Conservation (phyloP, 2,113 vertebrate species). For the Emydura subglobosa region DNA sequence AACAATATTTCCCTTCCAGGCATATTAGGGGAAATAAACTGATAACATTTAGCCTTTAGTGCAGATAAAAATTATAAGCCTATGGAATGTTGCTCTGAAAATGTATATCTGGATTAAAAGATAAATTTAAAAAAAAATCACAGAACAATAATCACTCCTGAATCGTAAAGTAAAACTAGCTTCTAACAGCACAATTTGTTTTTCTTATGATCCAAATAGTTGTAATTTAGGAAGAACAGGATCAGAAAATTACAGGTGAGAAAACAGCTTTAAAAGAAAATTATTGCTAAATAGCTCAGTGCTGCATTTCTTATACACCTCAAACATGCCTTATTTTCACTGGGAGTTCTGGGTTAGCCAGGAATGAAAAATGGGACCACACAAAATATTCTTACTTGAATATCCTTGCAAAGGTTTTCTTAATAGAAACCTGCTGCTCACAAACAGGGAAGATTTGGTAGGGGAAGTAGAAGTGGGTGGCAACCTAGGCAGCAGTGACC, state of each 20-base stretch:
- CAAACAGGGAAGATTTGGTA: too few relatives aligned
- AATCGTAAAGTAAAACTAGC: background rate
- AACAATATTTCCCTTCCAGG: conserved; percentile 4
- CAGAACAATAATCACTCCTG: background rate
- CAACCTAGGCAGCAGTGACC: too few relatives aligned
- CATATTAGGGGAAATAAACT: conserved; percentile 1
- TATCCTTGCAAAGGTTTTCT: background rate
- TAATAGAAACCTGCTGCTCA: too few relatives aligned
- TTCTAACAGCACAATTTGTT: background rate
- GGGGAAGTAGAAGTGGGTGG: too few relatives aligned
- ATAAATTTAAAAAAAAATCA: background rate
- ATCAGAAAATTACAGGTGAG: background rate
- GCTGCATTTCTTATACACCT: background rate
- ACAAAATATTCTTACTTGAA: background rate
- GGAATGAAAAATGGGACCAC: background rate
- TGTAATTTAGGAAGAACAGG: background rate
- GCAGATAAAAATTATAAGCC: background rate
- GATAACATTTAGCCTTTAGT: background rate
- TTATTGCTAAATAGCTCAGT: background rate
- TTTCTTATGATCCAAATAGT: background rate
- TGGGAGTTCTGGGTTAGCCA: background rate
- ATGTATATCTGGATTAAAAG: background rate
- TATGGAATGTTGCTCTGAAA: background rate
- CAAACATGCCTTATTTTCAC: background rate
- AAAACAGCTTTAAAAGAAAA: background rate